Evolutionary conservation across 2,113 vertebrate species (phyloP).

Genomic region (Polypterus senegalus): DNA sequence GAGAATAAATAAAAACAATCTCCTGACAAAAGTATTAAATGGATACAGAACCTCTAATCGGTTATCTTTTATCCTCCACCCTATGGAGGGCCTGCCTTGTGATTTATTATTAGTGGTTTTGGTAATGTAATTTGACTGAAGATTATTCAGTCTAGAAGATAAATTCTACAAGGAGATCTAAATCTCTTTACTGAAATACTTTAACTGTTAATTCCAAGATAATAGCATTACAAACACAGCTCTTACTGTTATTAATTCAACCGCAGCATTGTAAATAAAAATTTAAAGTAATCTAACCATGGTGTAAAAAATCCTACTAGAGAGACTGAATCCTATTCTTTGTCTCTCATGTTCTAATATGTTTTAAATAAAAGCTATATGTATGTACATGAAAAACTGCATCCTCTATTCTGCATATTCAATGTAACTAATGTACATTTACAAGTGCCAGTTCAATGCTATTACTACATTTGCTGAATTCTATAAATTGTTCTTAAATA

Average conservation of each 20-base stretch:
- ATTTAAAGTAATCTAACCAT: slow-evolving; percentile 22
- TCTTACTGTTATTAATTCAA: slow-evolving; percentile 29
- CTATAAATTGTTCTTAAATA: too few relatives aligned
- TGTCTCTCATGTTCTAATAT: too few relatives aligned
- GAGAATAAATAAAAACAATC: neutral
- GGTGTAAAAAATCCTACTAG: too few relatives aligned
- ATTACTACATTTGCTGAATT: too few relatives aligned
- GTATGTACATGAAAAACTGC: too few relatives aligned
- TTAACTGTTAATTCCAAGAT: slow-evolving; percentile 32
- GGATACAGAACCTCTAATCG: too few relatives aligned
- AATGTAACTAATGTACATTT: too few relatives aligned
- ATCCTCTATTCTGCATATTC: too few relatives aligned
- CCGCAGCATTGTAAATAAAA: slow-evolving; percentile 33
- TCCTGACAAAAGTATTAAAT: neutral
- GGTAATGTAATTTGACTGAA: slow-evolving; percentile 32
- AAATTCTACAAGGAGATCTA: slow-evolving; percentile 20
- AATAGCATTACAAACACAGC: slow-evolving; percentile 37
- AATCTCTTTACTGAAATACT: slow-evolving; percentile 31
- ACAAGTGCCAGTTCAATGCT: too few relatives aligned
- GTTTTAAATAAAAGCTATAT: too few relatives aligned
- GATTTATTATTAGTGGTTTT: slow-evolving; percentile 28
- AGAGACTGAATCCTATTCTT: too few relatives aligned
- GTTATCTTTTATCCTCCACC: slow-evolving; percentile 1
- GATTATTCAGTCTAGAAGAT: slow-evolving; percentile 23
- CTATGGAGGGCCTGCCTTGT: slow-evolving; percentile 8